Base-by-base conservation (phyloP, 2,888 invertebrate genomes). In the Synanthedon tipuliformis region DNA sequence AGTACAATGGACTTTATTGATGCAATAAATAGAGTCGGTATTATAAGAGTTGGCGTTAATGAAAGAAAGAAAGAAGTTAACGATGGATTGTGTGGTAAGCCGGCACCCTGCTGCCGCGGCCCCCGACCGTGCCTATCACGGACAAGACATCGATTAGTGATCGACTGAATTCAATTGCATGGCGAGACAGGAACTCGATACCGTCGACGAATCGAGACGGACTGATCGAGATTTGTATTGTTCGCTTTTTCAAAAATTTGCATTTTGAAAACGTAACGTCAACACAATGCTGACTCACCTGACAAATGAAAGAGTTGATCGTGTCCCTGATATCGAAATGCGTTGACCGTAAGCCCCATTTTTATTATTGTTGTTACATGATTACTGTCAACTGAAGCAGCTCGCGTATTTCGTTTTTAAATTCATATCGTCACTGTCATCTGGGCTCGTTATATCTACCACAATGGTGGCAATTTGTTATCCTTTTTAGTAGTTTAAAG, bases 81-180 rank as follows among this genome's bases (percentile, higher is more conserved):
- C 87, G 87, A 86, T 87, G 87, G 87, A 86, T 87, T 87, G 87
- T 87, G 87, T 86, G 86, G 87, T 86, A 85, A 86, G 86, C 81
- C 86, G 85, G 87, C 87, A 85, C 85, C 87, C 87, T 85, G 84
- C 86, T 79, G 86, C 81, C 85, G 84, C 60, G 87, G 84, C 71
- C 86, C 83, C 86, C 85, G 74, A 85, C 86, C 71, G 87, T 68
- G 86, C 78, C 81, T 85, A 86, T 87, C 87, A 83, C 86, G 84
- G 85, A 81, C 87, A 84, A 86, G 82, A 86, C 87, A 86, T 86
- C 87, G 87, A 87, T 87, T 87, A 87, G 87, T 85, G 87, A 86
- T 87, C 86, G 85, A 86, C 85, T 79, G 86, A 85, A 86, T 86
- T 86, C 87, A 87, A 86, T 87, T 86, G 86, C 85, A 80, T 81